phyloP scores from a whole-genome alignment of 2,888 invertebrate species.

The Drosophila vallismaia region DNA sequence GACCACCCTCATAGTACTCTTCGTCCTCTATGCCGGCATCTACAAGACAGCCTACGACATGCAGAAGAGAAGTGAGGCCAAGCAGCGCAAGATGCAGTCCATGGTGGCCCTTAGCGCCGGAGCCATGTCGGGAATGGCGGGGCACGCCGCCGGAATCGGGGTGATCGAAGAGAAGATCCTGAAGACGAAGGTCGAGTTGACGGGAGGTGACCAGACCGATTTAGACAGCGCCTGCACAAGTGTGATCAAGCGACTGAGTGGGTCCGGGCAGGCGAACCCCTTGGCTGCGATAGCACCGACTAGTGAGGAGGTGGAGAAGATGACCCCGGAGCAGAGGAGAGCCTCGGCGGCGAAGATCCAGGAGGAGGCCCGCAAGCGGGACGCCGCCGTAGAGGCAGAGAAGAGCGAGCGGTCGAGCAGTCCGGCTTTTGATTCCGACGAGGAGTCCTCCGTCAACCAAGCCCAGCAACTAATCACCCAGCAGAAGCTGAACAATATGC shows the following conservation, averaged over 20 bases:
- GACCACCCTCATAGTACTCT: conserved; percentile 97
- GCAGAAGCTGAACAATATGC: conserved; percentile 79
- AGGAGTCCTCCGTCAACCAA: conserved; percentile 90
- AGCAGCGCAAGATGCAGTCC: conserved; percentile 97
- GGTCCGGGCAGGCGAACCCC: conserved; percentile 79
- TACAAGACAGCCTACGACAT: conserved; percentile 98
- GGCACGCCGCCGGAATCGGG: conserved; percentile 93
- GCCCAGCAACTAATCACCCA: conserved; percentile 83
- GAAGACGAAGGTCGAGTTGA: conserved; percentile 76
- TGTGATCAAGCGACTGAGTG: conserved; percentile 75
- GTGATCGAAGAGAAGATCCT: conserved; percentile 87
- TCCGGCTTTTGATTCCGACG: conserved; percentile 97
- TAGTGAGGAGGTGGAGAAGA: conserved; percentile 65
- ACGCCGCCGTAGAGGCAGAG: conserved; percentile 85
- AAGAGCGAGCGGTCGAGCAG: conserved; percentile 94
- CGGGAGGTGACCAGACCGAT: conserved; percentile 51
- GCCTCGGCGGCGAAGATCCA: conserved; percentile 71
- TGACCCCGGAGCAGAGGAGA: conserved; percentile 73
- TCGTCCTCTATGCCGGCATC: conserved; percentile 97
- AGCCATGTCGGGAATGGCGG: conserved; percentile 95
- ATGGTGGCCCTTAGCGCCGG: conserved; percentile 96
- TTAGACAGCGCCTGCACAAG: conserved; percentile 67
- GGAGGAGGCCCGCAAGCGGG: conserved; percentile 72
- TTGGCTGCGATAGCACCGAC: conserved; percentile 66
- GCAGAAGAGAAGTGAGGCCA: conserved; percentile 98